A percentile compares a stretch with the other conserved stretches of the same genome.
phyloP scores from a whole-genome alignment of 35 echinoderm and acorn worm species.

The Lytechinus variegatus region DNA sequence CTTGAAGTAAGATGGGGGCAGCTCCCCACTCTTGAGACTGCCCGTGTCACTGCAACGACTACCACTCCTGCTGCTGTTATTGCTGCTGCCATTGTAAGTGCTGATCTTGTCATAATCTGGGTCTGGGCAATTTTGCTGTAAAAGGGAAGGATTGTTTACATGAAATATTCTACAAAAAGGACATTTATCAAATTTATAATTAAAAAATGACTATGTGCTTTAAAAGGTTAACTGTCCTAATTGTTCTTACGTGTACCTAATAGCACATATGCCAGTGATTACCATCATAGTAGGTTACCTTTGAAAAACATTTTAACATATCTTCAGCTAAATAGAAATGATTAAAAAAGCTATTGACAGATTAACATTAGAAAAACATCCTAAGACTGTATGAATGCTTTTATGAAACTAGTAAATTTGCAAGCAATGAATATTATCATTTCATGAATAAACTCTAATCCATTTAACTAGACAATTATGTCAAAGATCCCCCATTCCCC shows the following conservation, averaged over 20 bases:
- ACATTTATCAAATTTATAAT: too few species aligned
- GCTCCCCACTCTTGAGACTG: not conserved
- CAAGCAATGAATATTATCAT: too few species aligned
- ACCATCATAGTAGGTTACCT: not conserved
- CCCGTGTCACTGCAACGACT: not conserved
- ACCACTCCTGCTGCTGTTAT: not conserved
- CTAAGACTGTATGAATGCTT: too few species aligned
- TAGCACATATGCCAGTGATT: not conserved
- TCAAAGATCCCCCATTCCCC: too few species aligned
- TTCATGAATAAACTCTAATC: too few species aligned
- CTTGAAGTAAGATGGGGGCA: not conserved
- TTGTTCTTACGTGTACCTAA: not conserved
- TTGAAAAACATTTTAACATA: not conserved
- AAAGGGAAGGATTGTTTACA: not conserved
- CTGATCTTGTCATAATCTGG: not conserved
- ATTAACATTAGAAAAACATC: too few species aligned
- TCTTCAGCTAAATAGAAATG: too few species aligned
- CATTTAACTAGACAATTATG: too few species aligned
- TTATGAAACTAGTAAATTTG: too few species aligned
- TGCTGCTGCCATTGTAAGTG: conserved; percentile 16
- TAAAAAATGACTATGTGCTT: not conserved
- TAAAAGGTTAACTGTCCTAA: too few species aligned
- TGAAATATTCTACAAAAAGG: too few species aligned
- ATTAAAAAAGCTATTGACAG: too few species aligned
- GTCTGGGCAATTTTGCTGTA: not conserved